A percentile compares a stretch with the other conserved stretches of the same genome.
Evolutionary conservation across 2,113 vertebrate species (phyloP).

Genomic region (Grallaria varia): DNA sequence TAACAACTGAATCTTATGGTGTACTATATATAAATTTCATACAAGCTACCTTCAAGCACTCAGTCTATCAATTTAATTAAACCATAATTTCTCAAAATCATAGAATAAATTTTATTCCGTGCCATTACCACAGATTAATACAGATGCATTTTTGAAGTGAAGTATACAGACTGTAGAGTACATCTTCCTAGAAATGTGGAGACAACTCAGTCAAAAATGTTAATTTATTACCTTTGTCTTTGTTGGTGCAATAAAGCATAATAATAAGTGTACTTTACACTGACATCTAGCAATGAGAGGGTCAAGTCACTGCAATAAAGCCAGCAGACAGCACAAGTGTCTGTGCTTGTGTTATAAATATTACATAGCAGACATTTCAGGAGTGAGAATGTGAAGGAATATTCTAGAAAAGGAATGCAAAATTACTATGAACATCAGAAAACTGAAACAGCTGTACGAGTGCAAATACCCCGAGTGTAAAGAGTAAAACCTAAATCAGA

Average conservation of each 20-base stretch:
- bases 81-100: slow-evolving; percentile 16
- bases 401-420: slow-evolving; percentile 3
- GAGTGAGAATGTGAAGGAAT: neutral
- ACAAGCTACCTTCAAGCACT: slow-evolving; percentile 20
- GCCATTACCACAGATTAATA: neutral
- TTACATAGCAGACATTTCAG: neutral
- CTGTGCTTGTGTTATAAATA: slow-evolving; percentile 31
- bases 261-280: slow-evolving; percentile 12
- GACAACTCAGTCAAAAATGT: slow-evolving; percentile 4
- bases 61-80: slow-evolving; percentile 53
- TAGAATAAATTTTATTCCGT: slow-evolving; percentile 24
- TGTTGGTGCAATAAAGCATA: slow-evolving; percentile 22
- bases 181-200: neutral
- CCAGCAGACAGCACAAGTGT: neutral
- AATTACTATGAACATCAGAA: neutral
- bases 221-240: slow-evolving; percentile 31
- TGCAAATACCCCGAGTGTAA: neutral
- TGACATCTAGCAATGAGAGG: slow-evolving; percentile 29
- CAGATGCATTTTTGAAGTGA: neutral
- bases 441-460: neutral
- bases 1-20: neutral
- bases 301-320: slow-evolving; percentile 40
- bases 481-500: neutral
- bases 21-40: neutral
- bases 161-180: neutral